Evolutionary conservation across 2,888 invertebrate species (phyloP), one percentile per base, ranked within the genome.

Genomic region (Nasonia oneida): DNA sequence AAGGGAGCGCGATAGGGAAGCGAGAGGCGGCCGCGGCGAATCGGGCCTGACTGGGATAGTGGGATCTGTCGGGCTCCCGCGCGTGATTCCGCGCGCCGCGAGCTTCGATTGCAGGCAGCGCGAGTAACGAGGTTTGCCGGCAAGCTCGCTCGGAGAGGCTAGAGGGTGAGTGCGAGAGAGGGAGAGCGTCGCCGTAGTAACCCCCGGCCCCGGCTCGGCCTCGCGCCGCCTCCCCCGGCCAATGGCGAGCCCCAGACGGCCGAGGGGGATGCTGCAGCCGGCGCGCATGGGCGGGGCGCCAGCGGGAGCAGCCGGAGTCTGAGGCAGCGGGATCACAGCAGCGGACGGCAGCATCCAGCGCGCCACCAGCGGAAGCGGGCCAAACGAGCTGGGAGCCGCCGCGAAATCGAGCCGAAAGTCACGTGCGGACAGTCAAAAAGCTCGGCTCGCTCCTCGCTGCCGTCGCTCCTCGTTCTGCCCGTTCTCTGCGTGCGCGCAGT

Each of bases 221-320:
- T 42, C 42, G 73, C 89, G 89, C 90, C 86, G 84, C 82, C 80
- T 73, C 29, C 29, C 67, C 39, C 86, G 86, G 88, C 93, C 93
- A 93, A 93, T 91, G 88, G 89, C 77, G 83, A 83, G 88, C 88
- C 14, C 73, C 86, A 88, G 89, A 87, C 83, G 53, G 8, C 4
- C 39, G 23, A 86, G 23, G 84, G 90, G 89, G 94, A 96, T 95
- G 94, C 95, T 96, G 94, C 95, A 96, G 96, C 95, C 95, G 94
- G 94, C 86, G 95, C 95, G 93, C 94, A 95, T 92, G 95, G 92
- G 96, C 96, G 94, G 95, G 95, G 95, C 95, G 29, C n/a, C 33
- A 67, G 37, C 18, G 4, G 57, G 23, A 50, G 14, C 71, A 6
- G 42, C 75, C 75, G 53, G 5, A 50, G n/a, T 50, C 53, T 14